Conservation (phyloP, 2,888 invertebrate species). For the Patella caerulea region DNA sequence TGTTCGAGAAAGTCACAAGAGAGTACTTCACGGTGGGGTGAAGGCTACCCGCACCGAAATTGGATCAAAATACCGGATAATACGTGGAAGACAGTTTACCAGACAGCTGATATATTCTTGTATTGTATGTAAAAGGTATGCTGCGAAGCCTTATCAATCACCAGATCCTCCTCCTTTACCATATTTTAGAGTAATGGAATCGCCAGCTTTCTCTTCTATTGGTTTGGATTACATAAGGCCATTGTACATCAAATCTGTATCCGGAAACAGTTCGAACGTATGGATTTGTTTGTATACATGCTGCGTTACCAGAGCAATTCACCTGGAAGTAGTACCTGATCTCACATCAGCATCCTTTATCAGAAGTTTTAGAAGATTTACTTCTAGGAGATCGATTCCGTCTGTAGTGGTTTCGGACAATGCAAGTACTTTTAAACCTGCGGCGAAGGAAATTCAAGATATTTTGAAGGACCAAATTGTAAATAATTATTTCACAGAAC, state of each 20-base stretch:
- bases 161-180: background rate
- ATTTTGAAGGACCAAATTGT: background rate
- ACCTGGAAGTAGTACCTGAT: background rate
- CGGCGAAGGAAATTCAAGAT: background rate
- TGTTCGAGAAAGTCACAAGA: background rate
- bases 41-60: background rate
- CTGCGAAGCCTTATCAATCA: background rate
- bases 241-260: background rate
- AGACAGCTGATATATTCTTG: constrained; percentile 1
- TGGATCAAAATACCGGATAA: constrained; percentile 1
- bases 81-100: background rate
- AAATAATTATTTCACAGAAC: background rate
- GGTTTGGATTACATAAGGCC: background rate
- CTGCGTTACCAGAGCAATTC: background rate
- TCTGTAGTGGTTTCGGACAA: background rate
- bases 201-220: background rate
- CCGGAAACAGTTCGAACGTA: background rate
- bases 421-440: background rate
- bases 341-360: background rate
- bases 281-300: background rate
- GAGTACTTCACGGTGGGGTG: background rate
- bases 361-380: constrained; percentile 1
- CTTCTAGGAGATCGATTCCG: background rate
- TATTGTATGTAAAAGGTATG: background rate
- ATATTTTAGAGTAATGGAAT: background rate